These are phyloP conservation scores for Salarias fasciatus DNA, from an alignment of 2,797 vertebrate genomes.

Conservation along the genomic window DNA sequence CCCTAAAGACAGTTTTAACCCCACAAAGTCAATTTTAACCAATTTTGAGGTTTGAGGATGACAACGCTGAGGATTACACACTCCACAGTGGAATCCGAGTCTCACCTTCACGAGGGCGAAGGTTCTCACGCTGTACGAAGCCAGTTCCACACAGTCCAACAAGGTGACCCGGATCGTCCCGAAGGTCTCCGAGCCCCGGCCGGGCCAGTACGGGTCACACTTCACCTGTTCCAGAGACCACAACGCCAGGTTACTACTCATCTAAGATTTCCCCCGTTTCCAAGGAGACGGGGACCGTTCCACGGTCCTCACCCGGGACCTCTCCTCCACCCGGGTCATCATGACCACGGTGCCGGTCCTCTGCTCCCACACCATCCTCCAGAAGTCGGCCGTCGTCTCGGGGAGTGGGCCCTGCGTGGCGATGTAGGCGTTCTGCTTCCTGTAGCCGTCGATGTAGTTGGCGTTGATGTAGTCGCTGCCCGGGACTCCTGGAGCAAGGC, in stretches of 20 bases:
- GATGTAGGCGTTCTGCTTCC: slow-evolving; percentile 97
- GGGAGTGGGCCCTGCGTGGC: slow-evolving; percentile 95
- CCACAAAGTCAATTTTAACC: no score
- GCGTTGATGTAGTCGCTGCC: slow-evolving; percentile 96
- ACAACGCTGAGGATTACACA: no score
- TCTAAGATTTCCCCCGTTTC: no score
- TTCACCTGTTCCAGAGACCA: slow-evolving; percentile 91
- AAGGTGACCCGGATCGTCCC: slow-evolving; percentile 95
- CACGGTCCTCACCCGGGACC: slow-evolving; percentile 93
- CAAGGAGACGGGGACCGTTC: no score
- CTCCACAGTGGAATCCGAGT: no score
- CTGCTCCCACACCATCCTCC: slow-evolving; percentile 99
- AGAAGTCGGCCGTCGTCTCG: slow-evolving; percentile 95
- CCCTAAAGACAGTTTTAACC: no score
- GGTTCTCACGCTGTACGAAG: slow-evolving; percentile 92
- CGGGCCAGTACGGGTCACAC: slow-evolving; percentile 98
- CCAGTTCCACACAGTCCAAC: slow-evolving; percentile 93
- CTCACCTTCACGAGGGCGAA: slow-evolving; percentile 94
- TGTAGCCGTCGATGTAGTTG: slow-evolving; percentile 97
- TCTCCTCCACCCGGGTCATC: slow-evolving; percentile 98
- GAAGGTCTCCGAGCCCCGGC: slow-evolving; percentile 83
- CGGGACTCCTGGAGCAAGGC: slow-evolving; percentile 83
- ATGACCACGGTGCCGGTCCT: slow-evolving; percentile 92
- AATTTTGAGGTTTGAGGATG: no score
- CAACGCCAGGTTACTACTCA: no score